phyloP scores from a whole-genome alignment of 2,888 invertebrate genomes.

The Ophion costatus region DNA sequence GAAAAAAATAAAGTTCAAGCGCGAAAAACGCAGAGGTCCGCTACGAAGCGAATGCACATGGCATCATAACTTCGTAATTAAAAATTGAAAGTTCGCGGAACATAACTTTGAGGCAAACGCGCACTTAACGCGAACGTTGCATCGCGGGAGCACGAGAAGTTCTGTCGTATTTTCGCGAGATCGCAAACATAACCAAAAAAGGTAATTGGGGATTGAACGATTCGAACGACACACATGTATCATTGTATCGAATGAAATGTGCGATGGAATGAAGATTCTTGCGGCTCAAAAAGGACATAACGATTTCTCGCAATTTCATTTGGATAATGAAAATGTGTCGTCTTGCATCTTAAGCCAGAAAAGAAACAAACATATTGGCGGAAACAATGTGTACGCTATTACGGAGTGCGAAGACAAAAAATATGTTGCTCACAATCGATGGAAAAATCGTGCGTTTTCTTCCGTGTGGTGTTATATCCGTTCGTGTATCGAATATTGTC shows the following conservation, averaged over 20 bases:
- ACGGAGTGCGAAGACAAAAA: constrained; percentile 21
- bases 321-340: constrained; percentile 25
- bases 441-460: constrained; percentile 46
- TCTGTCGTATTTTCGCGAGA: constrained; percentile 16
- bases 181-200: constrained; percentile 62
- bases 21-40: neutral
- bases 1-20: neutral
- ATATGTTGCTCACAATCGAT: constrained; percentile 58
- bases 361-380: constrained; percentile 39
- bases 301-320: constrained; percentile 27
- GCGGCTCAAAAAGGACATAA: neutral
- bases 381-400: constrained; percentile 35
- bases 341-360: constrained; percentile 29
- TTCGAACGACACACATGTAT: constrained; percentile 24
- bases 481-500: constrained; percentile 39
- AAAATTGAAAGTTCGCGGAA: neutral
- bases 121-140: neutral
- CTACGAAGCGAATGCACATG: neutral
- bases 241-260: constrained; percentile 17
- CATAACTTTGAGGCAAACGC: neutral
- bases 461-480: constrained; percentile 33
- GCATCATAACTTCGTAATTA: neutral
- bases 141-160: neutral
- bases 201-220: constrained; percentile 7
- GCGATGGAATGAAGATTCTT: neutral